Percentiles rank a stretch among this genome's conserved stretches.
phyloP scores from a whole-genome alignment of 1,140 invertebrate species.

The Aleiodes sp. region DNA sequence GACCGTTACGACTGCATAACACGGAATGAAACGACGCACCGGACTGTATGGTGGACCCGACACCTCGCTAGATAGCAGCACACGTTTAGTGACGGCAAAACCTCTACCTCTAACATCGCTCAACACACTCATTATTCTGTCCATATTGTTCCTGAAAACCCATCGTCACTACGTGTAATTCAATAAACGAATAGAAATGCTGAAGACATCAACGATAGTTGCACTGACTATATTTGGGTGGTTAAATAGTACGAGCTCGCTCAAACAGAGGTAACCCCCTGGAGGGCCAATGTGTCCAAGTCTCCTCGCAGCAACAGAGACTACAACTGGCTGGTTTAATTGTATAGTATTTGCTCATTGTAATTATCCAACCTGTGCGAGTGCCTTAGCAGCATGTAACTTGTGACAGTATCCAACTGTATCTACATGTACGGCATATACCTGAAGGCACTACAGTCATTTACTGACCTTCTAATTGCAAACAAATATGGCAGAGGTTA shows the following conservation, averaged over 20 bases:
- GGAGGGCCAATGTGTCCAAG: conserved; percentile 35
- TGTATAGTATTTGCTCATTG: conserved; percentile 55
- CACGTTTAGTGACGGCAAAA: too few relatives aligned
- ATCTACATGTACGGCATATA: conserved; percentile 18
- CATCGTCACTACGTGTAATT: neutral
- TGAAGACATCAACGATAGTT: neutral
- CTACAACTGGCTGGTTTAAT: conserved; percentile 46
- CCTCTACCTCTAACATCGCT: too few relatives aligned
- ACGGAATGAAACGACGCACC: too few relatives aligned
- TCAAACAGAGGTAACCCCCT: conserved; percentile 43
- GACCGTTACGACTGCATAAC: too few relatives aligned
- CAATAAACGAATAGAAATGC: neutral
- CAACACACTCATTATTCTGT: too few relatives aligned
- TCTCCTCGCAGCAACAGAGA: conserved; percentile 19
- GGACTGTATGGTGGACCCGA: too few relatives aligned
- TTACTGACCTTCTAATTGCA: conserved; percentile 54
- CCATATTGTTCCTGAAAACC: neutral
- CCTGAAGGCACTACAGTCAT: conserved; percentile 19
- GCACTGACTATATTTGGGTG: conserved; percentile 42
- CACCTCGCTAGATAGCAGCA: too few relatives aligned
- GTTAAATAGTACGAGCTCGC: conserved; percentile 47
- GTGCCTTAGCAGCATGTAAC: conserved; percentile 41
- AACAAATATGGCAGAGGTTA: conserved; percentile 53
- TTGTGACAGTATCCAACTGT: conserved; percentile 35
- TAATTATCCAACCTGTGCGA: conserved; percentile 53